Conservation (phyloP, 1,140 invertebrate species). For the Copidosoma floridanum region DNA sequence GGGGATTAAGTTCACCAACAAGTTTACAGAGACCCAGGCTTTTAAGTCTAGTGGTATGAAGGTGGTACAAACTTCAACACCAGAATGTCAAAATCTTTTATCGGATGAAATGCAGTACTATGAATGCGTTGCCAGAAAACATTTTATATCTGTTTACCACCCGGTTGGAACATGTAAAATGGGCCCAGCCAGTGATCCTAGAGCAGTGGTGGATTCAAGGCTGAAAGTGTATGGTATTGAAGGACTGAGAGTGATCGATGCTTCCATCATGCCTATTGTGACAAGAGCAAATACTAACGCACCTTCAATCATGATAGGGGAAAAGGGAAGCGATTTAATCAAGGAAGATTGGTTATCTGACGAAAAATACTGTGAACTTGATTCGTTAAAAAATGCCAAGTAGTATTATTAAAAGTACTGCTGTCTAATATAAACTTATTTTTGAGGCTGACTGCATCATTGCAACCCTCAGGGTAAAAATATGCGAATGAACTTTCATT, state of each 20-base stretch:
- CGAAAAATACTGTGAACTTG: too few species aligned
- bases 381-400: too few species aligned
- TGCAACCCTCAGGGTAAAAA: too few species aligned
- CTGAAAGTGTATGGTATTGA: background rate
- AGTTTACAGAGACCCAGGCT: background rate
- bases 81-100: background rate
- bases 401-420: too few species aligned
- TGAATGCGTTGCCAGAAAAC: background rate
- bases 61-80: background rate
- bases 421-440: too few species aligned
- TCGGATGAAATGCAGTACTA: background rate
- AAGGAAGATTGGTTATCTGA: constrained; percentile 15
- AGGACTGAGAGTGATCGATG: background rate
- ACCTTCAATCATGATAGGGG: constrained; percentile 57
- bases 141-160: background rate
- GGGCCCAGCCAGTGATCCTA: background rate
- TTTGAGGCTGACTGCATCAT: too few species aligned
- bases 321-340: constrained; percentile 56
- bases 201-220: background rate
- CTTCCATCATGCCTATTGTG: background rate
- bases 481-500: too few species aligned
- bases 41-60: background rate
- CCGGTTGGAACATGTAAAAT: background rate
- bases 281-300: constrained; percentile 56
- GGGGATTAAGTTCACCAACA: constrained; percentile 41